phyloP scores from a whole-genome alignment of 2,113 vertebrate species.

The Cephalopholis sonnerati region DNA sequence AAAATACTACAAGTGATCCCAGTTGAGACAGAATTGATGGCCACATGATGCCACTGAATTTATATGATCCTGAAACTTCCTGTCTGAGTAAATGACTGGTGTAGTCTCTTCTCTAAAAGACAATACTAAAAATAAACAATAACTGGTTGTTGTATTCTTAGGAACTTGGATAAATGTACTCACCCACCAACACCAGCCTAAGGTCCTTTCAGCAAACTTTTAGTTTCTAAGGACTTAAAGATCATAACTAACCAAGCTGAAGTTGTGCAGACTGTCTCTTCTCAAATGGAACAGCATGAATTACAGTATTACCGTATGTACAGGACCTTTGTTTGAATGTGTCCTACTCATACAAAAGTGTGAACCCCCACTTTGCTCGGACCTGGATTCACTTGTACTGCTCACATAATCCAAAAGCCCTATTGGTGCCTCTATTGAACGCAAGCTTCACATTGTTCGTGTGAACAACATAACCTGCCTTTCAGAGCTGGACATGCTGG shows the following conservation, averaged over 20 bases:
- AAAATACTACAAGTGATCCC: slow-evolving; percentile 1
- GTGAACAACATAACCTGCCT: neutral
- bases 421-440: neutral
- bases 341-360: too few relatives aligned
- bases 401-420: neutral
- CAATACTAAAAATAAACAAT: too few relatives aligned
- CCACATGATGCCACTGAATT: slow-evolving; percentile 7
- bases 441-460: neutral
- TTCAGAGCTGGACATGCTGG: neutral
- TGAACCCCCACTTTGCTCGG: neutral
- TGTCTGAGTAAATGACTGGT: neutral
- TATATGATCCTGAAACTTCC: neutral
- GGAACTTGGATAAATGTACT: neutral
- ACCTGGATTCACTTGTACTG: neutral
- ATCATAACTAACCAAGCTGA: neutral
- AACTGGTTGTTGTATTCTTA: neutral
- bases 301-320: neutral
- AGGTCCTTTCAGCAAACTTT: neutral
- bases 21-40: slow-evolving; percentile 12
- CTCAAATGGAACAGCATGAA: too few relatives aligned
- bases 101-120: neutral
- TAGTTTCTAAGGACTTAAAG: neutral
- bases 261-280: too few relatives aligned
- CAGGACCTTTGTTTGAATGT: neutral
- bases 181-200: neutral